phyloP scores from a whole-genome alignment of 2,797 vertebrate species.

The Gallirallus australis region DNA sequence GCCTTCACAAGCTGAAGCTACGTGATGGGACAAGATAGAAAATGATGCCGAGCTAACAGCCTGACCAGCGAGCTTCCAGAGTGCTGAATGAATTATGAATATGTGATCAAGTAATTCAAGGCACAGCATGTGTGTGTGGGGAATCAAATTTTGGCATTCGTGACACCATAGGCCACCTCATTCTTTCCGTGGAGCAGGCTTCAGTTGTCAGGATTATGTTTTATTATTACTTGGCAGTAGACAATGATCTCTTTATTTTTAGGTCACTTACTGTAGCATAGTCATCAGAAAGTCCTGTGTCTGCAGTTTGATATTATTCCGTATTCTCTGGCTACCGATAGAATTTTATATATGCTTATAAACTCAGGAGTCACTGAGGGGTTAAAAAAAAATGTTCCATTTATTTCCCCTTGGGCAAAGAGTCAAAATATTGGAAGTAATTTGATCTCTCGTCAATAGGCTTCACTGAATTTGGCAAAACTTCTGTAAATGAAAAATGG shows the following conservation, averaged over 20 bases:
- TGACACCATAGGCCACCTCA: neutral
- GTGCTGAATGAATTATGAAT: neutral
- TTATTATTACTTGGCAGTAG: neutral
- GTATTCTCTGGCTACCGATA: neutral
- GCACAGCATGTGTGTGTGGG: neutral
- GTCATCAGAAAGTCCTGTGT: neutral
- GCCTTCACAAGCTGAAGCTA: neutral
- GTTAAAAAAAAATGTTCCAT: neutral
- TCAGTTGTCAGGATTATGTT: neutral
- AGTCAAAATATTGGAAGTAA: neutral
- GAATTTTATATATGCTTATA: neutral
- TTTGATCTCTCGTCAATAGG: neutral
- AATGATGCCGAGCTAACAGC: neutral
- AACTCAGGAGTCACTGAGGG: neutral
- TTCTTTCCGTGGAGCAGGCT: neutral
- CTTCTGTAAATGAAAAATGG: neutral
- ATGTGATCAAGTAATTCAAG: neutral
- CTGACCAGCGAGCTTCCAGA: neutral
- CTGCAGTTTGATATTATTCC: neutral
- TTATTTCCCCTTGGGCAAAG: neutral
- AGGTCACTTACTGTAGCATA: neutral
- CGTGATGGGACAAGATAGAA: neutral
- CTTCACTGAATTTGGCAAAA: neutral
- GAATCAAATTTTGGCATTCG: neutral
- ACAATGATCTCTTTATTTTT: conserved; percentile 6